Evolutionary conservation across 1,140 invertebrate species (phyloP).

Genomic region (Drosophila mauritiana): DNA sequence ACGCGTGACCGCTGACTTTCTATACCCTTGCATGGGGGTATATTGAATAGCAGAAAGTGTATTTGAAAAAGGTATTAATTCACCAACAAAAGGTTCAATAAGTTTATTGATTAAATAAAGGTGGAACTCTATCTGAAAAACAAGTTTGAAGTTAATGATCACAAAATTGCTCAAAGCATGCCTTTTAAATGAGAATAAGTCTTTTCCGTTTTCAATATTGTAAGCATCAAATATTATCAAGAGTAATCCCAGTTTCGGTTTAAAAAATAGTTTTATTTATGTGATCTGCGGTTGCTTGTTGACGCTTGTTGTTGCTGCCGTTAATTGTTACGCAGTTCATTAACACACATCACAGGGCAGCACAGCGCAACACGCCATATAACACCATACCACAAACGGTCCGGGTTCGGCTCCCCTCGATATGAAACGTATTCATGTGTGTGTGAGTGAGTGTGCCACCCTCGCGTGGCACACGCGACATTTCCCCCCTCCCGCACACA

Average conservation of each 20-base stretch:
- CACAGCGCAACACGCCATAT: constrained; percentile 37
- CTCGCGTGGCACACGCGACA: constrained; percentile 80
- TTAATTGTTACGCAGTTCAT: constrained; percentile 81
- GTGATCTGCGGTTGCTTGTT: constrained; percentile 29
- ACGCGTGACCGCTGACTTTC: constrained; percentile 66
- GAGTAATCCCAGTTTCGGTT: constrained; percentile 1
- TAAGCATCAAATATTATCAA: background rate
- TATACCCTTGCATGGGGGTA: constrained; percentile 23
- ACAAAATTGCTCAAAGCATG: no score
- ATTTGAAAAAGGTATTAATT: background rate
- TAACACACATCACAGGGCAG: constrained; percentile 66
- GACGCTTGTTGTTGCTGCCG: constrained; percentile 52
- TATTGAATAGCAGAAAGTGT: constrained; percentile 6
- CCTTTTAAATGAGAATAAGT: no score
- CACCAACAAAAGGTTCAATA: background rate
- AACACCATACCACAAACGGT: constrained; percentile 32
- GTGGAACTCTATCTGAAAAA: no score
- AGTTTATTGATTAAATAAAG: background rate
- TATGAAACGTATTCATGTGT: background rate
- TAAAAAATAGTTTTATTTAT: constrained; percentile 3
- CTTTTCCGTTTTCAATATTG: no score
- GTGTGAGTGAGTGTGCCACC: constrained; percentile 51
- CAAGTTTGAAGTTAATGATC: no score
- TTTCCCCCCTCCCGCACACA: constrained; percentile 21
- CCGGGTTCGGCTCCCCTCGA: constrained; percentile 12